Evolutionary conservation across 2,888 invertebrate species (phyloP), one percentile per base, ranked within the genome.

Genomic region (Troides aeacus): DNA sequence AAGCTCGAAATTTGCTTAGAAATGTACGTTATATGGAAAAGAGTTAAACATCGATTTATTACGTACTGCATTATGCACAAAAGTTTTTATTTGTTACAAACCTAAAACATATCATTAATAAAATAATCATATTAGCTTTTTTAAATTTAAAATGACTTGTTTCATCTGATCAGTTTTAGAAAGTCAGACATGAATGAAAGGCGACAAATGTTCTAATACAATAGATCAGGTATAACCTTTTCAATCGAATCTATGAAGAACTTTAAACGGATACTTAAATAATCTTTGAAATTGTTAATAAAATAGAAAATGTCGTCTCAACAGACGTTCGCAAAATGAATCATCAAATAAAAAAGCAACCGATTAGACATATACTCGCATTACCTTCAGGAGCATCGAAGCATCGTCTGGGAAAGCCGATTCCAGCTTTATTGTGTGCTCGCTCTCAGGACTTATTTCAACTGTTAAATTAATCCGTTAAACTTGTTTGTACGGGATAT

Each of bases 381-480:
- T 65, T 59, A 24, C 46, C 42, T 23, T 53, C n/a, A 53, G 53
- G 59, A 59, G 50, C 24, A 59, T 50, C 42, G 65, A 46, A 59
- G 50, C 59, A 42, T 46, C 59, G 65, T 59, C 59, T 65, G 59
- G 24, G n/a, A 50, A 65, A 6, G 59, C 65, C 50, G 42, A 65
- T 58, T 65, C 50, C 50, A 65, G 46, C 46, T 65, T 50, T 65
- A 59, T 59, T 65, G 24, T 65, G 42, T 58, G 59, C 46, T 46
- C 59, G 57, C 46, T 23, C n/a, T 24, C 24, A 23, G 30, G 30
- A 46, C 46, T 46, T 65, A 65, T 59, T 59, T 65, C 50, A 42
- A 24, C 58, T 58, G 59, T 58, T 59, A 59, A 59, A 65, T 59
- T 65, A 58, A 65, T 50, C 58, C 57, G 42, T 59, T 66, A 60